Evolutionary conservation across 2,888 invertebrate genomes (phyloP).

Genomic region (Melikaiella ostensackeni): DNA sequence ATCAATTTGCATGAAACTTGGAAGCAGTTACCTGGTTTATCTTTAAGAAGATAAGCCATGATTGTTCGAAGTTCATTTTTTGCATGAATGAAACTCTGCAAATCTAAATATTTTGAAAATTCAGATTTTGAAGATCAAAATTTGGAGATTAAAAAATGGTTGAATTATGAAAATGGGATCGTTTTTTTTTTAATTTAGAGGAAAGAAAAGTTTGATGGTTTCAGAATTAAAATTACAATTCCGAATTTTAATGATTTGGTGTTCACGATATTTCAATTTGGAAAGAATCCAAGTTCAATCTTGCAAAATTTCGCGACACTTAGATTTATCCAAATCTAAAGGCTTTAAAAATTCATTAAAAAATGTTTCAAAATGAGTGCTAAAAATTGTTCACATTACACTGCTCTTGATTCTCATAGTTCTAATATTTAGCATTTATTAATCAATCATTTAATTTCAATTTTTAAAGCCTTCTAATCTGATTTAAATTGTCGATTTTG

Average conservation of each 20-base stretch:
- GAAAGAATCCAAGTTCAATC: background rate
- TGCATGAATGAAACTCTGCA: background rate
- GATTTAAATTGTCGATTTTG: too few species aligned
- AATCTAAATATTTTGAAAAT: background rate
- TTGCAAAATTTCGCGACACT: background rate
- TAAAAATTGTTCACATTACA: too few species aligned
- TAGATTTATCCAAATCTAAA: background rate
- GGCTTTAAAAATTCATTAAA: too few species aligned
- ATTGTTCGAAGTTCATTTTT: background rate
- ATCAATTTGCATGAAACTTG: background rate
- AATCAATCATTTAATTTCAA: too few species aligned
- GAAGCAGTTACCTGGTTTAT: conserved; percentile 4
- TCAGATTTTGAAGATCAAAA: background rate
- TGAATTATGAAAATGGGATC: too few species aligned
- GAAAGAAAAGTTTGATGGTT: too few species aligned
- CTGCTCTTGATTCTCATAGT: too few species aligned
- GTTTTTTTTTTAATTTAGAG: too few species aligned
- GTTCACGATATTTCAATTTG: background rate
- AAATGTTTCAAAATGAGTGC: too few species aligned
- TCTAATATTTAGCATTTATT: too few species aligned
- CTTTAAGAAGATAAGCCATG: background rate
- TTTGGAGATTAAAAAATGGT: background rate
- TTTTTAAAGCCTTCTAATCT: too few species aligned
- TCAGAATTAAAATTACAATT: background rate
- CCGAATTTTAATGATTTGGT: background rate